Evolutionary conservation across 2,797 vertebrate species (phyloP).

Genomic region (Macrochelys suwanniensis): DNA sequence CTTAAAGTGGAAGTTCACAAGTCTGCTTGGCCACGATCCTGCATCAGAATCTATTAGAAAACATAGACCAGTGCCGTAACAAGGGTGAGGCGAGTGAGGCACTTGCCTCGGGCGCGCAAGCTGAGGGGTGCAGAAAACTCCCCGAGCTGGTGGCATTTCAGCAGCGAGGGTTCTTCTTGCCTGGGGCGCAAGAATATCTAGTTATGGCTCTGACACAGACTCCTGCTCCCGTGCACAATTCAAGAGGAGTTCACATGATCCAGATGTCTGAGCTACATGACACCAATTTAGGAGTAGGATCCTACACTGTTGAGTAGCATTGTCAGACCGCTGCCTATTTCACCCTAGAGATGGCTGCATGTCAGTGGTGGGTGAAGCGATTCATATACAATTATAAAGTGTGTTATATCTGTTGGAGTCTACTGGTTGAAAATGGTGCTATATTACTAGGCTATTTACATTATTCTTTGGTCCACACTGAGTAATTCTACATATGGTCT

Average conservation of each 20-base stretch:
- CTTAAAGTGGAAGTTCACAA: not conserved
- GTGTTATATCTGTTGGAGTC: not conserved
- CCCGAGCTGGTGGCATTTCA: too few species aligned
- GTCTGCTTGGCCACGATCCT: not conserved
- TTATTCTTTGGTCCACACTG: not conserved
- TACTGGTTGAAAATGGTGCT: not conserved
- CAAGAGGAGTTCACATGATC: not conserved
- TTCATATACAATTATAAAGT: not conserved
- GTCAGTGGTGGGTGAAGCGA: not conserved
- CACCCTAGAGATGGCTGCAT: not conserved
- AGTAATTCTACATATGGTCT: not conserved
- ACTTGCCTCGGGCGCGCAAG: too few species aligned
- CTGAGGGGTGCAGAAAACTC: too few species aligned
- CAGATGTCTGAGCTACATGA: not conserved
- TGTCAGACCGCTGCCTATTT: not conserved
- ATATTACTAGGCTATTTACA: not conserved
- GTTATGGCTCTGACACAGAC: not conserved
- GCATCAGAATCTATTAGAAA: not conserved
- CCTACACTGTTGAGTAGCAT: not conserved
- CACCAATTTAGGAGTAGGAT: not conserved
- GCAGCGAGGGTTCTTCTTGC: too few species aligned
- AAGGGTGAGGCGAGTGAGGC: too few species aligned
- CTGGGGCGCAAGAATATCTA: too few species aligned
- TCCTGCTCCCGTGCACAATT: not conserved
- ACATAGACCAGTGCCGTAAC: not conserved